Conservation (phyloP, 2,797 vertebrate species). For the Lacerta bilineata region DNA sequence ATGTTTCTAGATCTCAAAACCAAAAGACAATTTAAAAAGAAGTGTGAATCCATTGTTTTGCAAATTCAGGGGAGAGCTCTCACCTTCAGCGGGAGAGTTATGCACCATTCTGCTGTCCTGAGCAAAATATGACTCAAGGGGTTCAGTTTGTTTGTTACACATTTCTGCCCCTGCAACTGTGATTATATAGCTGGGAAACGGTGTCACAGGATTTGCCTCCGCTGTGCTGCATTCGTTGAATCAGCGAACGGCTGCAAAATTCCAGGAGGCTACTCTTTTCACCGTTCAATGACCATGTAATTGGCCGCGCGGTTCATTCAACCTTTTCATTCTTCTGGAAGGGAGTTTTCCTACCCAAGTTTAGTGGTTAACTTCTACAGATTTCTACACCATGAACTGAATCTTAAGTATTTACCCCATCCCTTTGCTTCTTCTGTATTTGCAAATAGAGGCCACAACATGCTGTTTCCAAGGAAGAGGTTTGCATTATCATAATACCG, state of each 20-base stretch:
- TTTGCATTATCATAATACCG: not conserved
- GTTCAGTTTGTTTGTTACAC: not conserved
- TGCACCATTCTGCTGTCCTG: not conserved
- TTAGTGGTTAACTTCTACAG: slow-evolving; percentile 23
- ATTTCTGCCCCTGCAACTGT: slow-evolving; percentile 19
- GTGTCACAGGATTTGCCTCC: slow-evolving; percentile 65
- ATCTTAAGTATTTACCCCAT: not conserved
- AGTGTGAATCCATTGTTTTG: not conserved
- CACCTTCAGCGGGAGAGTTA: not conserved
- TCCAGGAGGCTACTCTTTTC: slow-evolving; percentile 70
- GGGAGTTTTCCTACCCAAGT: slow-evolving; percentile 48
- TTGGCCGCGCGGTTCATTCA: slow-evolving; percentile 75
- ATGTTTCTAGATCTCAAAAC: not conserved
- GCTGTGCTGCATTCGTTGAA: slow-evolving; percentile 63
- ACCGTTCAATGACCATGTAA: slow-evolving; percentile 77
- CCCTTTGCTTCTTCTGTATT: not conserved
- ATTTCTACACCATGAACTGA: slow-evolving; percentile 8
- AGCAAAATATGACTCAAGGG: not conserved
- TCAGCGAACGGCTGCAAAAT: slow-evolving; percentile 74
- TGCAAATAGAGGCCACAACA: not conserved
- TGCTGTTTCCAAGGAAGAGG: not conserved
- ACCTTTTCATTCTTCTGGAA: slow-evolving; percentile 71
- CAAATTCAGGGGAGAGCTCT: not conserved
- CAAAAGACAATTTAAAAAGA: not conserved
- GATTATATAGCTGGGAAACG: slow-evolving; percentile 12